These are phyloP conservation scores for Drosophila ficusphila DNA, from an alignment of 1,140 invertebrate species.

Conservation along the genomic window DNA sequence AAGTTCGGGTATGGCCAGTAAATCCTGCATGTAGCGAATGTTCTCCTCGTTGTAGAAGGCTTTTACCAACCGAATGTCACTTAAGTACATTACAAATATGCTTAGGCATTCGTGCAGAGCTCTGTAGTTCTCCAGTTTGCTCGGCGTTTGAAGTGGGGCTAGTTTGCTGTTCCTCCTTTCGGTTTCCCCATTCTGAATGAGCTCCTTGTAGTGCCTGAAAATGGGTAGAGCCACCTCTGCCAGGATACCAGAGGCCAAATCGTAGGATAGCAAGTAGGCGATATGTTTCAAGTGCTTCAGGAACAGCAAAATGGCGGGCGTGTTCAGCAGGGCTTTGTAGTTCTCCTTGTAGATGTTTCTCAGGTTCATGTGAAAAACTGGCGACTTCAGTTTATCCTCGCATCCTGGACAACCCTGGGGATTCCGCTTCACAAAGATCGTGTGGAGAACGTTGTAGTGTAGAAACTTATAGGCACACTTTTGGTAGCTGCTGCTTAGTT, in stretches of 20 bases:
- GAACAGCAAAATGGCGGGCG: slow-evolving; percentile 53
- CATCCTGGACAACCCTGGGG: slow-evolving; percentile 55
- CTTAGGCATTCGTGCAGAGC: slow-evolving; percentile 72
- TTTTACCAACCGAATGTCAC: slow-evolving; percentile 76
- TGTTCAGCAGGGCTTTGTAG: slow-evolving; percentile 43
- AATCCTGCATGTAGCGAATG: slow-evolving; percentile 75
- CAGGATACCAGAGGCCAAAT: slow-evolving; percentile 68
- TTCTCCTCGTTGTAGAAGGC: slow-evolving; percentile 83
- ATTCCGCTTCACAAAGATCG: slow-evolving; percentile 61
- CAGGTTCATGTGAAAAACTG: slow-evolving; percentile 57
- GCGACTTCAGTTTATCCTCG: slow-evolving; percentile 72
- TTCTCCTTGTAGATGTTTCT: slow-evolving; percentile 63
- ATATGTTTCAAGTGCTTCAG: slow-evolving; percentile 78
- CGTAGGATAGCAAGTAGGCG: slow-evolving; percentile 64
- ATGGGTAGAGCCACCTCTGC: slow-evolving; percentile 76
- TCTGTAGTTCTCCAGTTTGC: slow-evolving; percentile 59
- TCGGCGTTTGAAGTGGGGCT: slow-evolving; percentile 28
- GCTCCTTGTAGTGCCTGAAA: slow-evolving; percentile 67
- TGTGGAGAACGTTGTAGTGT: slow-evolving; percentile 66
- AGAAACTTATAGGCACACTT: slow-evolving; percentile 77
- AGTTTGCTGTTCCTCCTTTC: slow-evolving; percentile 18
- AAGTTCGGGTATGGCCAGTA: slow-evolving; percentile 62
- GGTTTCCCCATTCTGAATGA: slow-evolving; percentile 2
- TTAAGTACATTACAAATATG: slow-evolving; percentile 78
- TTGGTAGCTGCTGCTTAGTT: slow-evolving; percentile 57